These are phyloP conservation scores for Abrostola triplasia DNA, from an alignment of 2,888 invertebrate species.

Conservation along the genomic window DNA sequence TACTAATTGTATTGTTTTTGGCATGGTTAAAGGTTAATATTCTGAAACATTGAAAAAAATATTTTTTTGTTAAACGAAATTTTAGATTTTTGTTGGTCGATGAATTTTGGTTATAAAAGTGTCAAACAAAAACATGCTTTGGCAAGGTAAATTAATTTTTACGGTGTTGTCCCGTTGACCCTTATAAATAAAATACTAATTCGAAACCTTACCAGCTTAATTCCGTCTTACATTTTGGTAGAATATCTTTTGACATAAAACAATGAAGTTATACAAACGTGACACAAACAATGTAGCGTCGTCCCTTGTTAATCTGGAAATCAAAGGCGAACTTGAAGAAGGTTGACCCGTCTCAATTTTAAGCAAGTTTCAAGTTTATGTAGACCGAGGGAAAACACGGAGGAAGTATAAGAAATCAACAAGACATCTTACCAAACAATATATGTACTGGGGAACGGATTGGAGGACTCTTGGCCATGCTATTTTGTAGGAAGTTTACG, in stretches of 20 bases:
- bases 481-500: no score
- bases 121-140: neutral
- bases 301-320: conserved; percentile 31
- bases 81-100: no score
- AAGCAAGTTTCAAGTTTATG: conserved; percentile 24
- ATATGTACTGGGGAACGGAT: no score
- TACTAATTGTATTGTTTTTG: no score
- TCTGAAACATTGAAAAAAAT: no score
- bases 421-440: no score
- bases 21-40: no score
- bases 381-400: conserved; percentile 13
- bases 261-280: conserved; percentile 4
- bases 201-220: neutral
- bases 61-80: no score
- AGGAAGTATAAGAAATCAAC: no score
- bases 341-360: conserved; percentile 26
- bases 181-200: neutral
- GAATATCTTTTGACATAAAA: conserved; percentile 5
- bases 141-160: neutral
- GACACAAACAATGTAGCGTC: conserved; percentile 15
- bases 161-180: neutral
- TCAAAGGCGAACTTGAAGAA: conserved; percentile 38
- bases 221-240: neutral
- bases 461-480: no score
- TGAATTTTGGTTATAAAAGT: neutral